Evolutionary conservation across 2,797 vertebrate genomes (phyloP).

Genomic region (Anas capensis): DNA sequence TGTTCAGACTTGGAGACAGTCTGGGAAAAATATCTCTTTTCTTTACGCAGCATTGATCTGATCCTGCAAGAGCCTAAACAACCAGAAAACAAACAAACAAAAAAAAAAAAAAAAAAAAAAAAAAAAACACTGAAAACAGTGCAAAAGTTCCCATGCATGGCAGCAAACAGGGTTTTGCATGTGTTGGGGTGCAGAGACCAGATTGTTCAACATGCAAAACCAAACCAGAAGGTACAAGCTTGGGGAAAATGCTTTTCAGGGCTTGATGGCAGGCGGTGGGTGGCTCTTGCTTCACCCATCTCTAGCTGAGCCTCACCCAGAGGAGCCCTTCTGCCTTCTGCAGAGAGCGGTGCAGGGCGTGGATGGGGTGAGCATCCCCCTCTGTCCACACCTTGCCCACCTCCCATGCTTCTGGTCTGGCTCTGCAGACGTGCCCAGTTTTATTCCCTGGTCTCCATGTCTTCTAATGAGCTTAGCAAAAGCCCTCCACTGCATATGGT

Average conservation of each 20-base stretch:
- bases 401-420: not conserved
- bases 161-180: rapidly evolving
- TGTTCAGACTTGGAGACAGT: not conserved
- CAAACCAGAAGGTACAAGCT: not conserved
- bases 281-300: not conserved
- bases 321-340: not conserved
- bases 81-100: not conserved
- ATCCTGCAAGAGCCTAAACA: not conserved
- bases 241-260: not conserved
- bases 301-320: rapidly evolving
- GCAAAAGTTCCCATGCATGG: not conserved
- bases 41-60: not conserved
- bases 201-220: not conserved
- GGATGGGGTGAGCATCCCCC: not conserved
- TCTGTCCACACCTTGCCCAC: not conserved
- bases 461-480: conserved; percentile 60
- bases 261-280: not conserved
- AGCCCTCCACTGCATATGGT: conserved; percentile 44
- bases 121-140: not conserved
- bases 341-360: not conserved
- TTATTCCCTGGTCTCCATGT: not conserved
- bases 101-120: not conserved
- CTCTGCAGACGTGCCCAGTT: not conserved
- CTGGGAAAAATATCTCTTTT: not conserved
- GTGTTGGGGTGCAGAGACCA: not conserved